Evolutionary conservation across 2,113 vertebrate species (phyloP).

Genomic region (Hemicordylus capensis): DNA sequence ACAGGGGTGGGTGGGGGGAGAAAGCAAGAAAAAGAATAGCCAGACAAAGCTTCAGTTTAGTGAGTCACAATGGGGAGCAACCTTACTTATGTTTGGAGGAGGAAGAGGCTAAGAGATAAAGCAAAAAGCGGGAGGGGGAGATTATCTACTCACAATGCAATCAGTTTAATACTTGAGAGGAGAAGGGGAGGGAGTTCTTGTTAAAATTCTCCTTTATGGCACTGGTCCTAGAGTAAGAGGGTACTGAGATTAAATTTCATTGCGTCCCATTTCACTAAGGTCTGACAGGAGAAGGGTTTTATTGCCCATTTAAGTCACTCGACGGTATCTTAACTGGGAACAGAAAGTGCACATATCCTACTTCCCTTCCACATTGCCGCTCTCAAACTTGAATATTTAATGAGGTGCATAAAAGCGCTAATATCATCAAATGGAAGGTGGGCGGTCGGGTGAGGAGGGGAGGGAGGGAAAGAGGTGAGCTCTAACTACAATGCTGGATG

Average conservation of each 20-base stretch:
- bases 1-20: no score
- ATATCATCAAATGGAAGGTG: background rate
- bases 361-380: background rate
- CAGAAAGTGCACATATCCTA: background rate
- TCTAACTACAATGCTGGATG: background rate
- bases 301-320: slow-evolving; percentile 24
- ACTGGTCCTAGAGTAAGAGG: background rate
- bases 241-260: slow-evolving; percentile 33
- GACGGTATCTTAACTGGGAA: background rate
- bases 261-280: background rate
- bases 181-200: slow-evolving; percentile 11
- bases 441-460: background rate
- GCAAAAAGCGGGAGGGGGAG: background rate
- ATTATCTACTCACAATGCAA: background rate
- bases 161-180: background rate
- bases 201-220: slow-evolving; percentile 13
- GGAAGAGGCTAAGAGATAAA: background rate
- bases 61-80: slow-evolving; percentile 52
- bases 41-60: slow-evolving; percentile 65
- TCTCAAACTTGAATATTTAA: slow-evolving; percentile 2
- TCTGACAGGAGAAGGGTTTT: background rate
- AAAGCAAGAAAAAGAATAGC: slow-evolving; percentile 22
- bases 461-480: background rate
- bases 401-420: background rate
- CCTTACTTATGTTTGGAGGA: background rate